phyloP scores from a whole-genome alignment of 2,888 invertebrate genomes.

The Drosophila rubida region DNA sequence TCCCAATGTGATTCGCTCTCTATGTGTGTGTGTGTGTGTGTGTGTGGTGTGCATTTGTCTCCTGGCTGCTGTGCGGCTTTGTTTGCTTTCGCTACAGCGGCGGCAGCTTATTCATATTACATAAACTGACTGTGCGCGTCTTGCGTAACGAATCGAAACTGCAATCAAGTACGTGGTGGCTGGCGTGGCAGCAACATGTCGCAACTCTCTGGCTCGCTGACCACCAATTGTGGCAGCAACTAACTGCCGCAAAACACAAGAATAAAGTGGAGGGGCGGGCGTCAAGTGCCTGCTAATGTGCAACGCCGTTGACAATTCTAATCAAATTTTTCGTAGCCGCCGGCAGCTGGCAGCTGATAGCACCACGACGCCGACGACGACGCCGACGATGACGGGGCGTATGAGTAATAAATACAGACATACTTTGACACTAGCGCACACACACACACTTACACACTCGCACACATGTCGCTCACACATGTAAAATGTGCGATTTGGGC shows the following conservation, averaged over 20 bases:
- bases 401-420: slow-evolving; percentile 48
- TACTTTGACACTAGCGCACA: slow-evolving; percentile 55
- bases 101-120: slow-evolving; percentile 76
- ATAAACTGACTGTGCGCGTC: slow-evolving; percentile 76
- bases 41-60: slow-evolving; percentile 32
- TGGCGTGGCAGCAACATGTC: slow-evolving; percentile 15
- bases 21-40: slow-evolving; percentile 6
- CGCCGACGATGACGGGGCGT: slow-evolving; percentile 15
- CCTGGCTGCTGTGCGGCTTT: slow-evolving; percentile 40
- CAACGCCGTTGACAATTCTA: slow-evolving; percentile 67
- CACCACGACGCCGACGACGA: slow-evolving; percentile 5
- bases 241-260: background rate
- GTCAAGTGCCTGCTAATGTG: slow-evolving; percentile 54
- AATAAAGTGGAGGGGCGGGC: background rate
- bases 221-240: slow-evolving; percentile 21
- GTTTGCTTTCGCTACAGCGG: slow-evolving; percentile 43
- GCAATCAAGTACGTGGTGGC: slow-evolving; percentile 49
- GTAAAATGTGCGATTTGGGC: slow-evolving; percentile 76
- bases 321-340: slow-evolving; percentile 51
- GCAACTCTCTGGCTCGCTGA: slow-evolving; percentile 5
- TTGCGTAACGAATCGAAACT: slow-evolving; percentile 78
- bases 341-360: slow-evolving; percentile 26
- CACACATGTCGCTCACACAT: slow-evolving; percentile 26
- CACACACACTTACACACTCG: slow-evolving; percentile 21
- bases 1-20: slow-evolving; percentile 1